Base-by-base conservation (phyloP, 2,888 invertebrate species). In the Tenthredo scrophulariae region DNA sequence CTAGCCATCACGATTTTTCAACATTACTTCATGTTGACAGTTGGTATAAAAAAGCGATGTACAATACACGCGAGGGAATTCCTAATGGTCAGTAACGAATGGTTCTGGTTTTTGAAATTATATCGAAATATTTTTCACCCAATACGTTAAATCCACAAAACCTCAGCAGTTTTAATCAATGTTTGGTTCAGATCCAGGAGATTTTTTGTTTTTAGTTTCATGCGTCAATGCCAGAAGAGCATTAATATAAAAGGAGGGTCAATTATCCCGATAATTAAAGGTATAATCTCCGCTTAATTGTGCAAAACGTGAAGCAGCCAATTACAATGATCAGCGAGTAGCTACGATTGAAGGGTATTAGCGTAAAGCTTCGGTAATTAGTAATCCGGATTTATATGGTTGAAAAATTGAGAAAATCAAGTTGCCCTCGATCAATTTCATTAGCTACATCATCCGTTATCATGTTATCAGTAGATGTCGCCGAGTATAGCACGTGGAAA, bases 241-340 rank as follows among this genome's bases (percentile, higher is more conserved):
- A 43, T 22, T 22, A 22, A 74, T 74, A 18, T 10, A 13, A 10
- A 13, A 10, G 9, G 43, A 22, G n/a, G 72, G 72, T 43, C n/a
- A 74, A 74, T 43, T 43, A 74, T 74, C 5, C 43, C n/a, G 43
- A 9, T 40, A 74, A 74, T 40, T 43, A 0, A n/a, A 22, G 43
- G 9, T 43, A 26, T 22, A 22, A 43, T 43, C 72, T 29, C 29
- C 10, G 40, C 40, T 74, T 9, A 37, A 74, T 74, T 29, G n/a
- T 74, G 43, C 7, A 13, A n/a, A 74, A 40, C 13, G 7, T n/a
- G 43, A 43, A 29, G 4, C 22, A 74, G 43, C 26, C 40, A 43
- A 74, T 74, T 43, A 43, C 40, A n/a, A 10, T 72, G 72, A 74
- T 74, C 37, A 43, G 10, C 70, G 37, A 18, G n/a, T n/a, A 74